phyloP scores from a whole-genome alignment of 2,113 vertebrate genomes.

The Perca fluviatilis region DNA sequence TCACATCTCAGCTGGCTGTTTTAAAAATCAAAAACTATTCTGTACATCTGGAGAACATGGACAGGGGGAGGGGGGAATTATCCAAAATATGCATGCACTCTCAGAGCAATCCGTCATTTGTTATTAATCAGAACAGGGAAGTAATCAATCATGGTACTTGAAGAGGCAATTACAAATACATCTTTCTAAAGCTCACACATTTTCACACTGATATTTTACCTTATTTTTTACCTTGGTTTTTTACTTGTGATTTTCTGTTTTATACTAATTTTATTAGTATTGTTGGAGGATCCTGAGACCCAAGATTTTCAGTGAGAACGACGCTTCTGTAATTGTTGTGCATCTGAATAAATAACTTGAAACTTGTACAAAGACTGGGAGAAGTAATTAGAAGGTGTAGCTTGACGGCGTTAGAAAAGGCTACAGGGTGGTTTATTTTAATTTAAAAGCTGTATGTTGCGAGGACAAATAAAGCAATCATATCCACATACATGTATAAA shows the following conservation, averaged over 20 bases:
- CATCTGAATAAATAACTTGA: too few relatives aligned
- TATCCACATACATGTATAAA: neutral
- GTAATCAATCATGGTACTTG: conserved; percentile 54
- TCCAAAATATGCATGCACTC: conserved; percentile 34
- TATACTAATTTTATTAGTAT: too few relatives aligned
- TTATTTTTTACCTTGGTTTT: too few relatives aligned
- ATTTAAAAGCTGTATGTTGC: neutral
- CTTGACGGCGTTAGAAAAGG: conserved; percentile 1
- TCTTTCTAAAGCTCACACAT: conserved; percentile 43
- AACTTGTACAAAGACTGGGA: neutral
- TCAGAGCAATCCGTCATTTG: conserved; percentile 51
- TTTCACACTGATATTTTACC: neutral
- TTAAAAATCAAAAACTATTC: conserved; percentile 43
- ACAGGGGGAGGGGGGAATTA: neutral
- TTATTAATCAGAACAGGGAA: conserved; percentile 60
- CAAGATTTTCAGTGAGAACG: too few relatives aligned
- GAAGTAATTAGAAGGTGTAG: conserved; percentile 30
- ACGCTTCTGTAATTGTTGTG: too few relatives aligned
- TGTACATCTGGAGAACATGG: conserved; percentile 63
- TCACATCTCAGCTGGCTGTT: conserved; percentile 25
- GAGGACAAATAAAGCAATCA: conserved; percentile 16
- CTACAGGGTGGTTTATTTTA: neutral
- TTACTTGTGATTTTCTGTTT: too few relatives aligned
- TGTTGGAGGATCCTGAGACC: too few relatives aligned
- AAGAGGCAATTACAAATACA: conserved; percentile 52